Percentiles rank a stretch among this genome's conserved stretches.
These are phyloP conservation scores for Tetragnatha versicolor DNA, from an alignment of 1,140 invertebrate species.

Conservation along the genomic window DNA sequence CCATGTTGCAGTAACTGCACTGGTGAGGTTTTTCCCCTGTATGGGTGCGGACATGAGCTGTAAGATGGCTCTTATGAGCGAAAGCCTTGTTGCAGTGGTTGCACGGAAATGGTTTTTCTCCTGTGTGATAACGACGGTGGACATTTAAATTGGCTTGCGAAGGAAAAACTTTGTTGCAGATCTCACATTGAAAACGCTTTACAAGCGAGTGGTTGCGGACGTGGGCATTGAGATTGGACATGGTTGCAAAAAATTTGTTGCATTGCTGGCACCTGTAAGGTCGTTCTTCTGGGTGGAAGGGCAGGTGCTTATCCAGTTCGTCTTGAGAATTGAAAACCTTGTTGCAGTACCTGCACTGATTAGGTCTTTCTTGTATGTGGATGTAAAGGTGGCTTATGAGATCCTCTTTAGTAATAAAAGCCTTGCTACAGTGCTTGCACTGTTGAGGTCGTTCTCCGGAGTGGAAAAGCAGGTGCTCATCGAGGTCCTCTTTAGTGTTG, in stretches of 20 bases:
- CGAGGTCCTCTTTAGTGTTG: too few relatives aligned
- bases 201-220: constrained; percentile 5
- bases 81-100: background rate
- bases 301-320: background rate
- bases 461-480: too few relatives aligned
- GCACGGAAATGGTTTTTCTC: constrained; percentile 23
- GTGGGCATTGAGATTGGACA: background rate
- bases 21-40: background rate
- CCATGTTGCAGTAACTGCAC: background rate
- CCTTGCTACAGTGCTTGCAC: too few relatives aligned
- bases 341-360: background rate
- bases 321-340: background rate
- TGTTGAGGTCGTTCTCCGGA: too few relatives aligned
- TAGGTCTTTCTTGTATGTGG: too few relatives aligned
- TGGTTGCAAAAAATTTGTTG: background rate
- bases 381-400: too few relatives aligned
- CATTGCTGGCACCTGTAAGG: constrained; percentile 7
- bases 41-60: constrained; percentile 38
- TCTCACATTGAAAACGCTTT: constrained; percentile 36
- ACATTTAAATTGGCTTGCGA: background rate
- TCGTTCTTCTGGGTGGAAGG: constrained; percentile 20
- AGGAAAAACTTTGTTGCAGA: constrained; percentile 67
- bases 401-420: too few relatives aligned
- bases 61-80: background rate
- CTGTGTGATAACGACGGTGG: constrained; percentile 40